Conservation (phyloP, 2,888 invertebrate species). For the Trichogramma evanescens region DNA sequence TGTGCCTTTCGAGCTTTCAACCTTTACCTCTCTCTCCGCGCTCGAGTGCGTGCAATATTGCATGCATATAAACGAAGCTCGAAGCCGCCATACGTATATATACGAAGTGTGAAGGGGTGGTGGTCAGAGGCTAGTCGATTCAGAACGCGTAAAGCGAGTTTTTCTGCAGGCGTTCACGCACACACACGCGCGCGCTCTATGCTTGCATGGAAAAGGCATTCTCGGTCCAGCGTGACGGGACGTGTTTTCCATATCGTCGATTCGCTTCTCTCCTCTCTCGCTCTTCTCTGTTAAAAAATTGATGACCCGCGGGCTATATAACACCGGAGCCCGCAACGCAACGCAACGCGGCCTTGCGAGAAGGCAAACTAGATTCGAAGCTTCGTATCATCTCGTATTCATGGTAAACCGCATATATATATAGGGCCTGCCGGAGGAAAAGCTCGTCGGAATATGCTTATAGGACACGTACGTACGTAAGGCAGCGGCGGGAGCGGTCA, state of each 20-base stretch:
- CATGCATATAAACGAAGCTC: too few relatives aligned
- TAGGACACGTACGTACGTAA: too few relatives aligned
- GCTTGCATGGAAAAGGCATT: not conserved
- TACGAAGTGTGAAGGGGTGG: too few relatives aligned
- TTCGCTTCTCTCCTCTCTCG: constrained; percentile 31
- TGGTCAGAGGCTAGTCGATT: constrained; percentile 3
- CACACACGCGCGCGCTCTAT: not conserved
- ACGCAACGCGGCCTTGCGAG: constrained; percentile 28
- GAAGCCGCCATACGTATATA: too few relatives aligned
- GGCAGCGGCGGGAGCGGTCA: too few relatives aligned
- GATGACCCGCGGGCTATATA: constrained; percentile 27
- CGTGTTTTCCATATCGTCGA: constrained; percentile 43
- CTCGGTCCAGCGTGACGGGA: constrained; percentile 25
- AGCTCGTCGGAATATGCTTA: too few relatives aligned
- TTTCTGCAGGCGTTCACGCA: not conserved
- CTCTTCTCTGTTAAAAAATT: constrained; percentile 38
- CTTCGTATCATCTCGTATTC: constrained; percentile 42
- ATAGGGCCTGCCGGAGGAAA: too few relatives aligned
- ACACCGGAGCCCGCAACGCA: constrained; percentile 12
- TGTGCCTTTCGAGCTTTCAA: too few relatives aligned
- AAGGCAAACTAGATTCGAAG: constrained; percentile 46
- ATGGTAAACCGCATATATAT: constrained; percentile 31
- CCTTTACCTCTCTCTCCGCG: too few relatives aligned
- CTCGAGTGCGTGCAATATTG: too few relatives aligned
- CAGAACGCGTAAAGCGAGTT: constrained; percentile 15